These are phyloP conservation scores for Oncorhynchus keta DNA, from an alignment of 2,113 vertebrate species.

Conservation along the genomic window DNA sequence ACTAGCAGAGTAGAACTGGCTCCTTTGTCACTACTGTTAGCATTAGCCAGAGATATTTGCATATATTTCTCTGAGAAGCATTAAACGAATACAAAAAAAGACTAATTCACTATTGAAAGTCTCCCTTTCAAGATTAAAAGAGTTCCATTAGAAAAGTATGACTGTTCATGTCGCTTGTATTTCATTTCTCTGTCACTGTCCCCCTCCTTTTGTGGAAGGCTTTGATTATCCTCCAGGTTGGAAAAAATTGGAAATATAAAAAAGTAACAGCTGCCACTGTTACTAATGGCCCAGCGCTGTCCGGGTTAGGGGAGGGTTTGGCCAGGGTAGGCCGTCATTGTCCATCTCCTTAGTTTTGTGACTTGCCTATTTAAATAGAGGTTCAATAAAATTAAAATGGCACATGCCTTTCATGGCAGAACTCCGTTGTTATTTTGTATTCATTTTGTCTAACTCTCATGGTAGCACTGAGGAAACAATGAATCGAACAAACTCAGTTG, in stretches of 20 bases:
- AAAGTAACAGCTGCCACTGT: slow-evolving; percentile 19
- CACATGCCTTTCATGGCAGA: slow-evolving; percentile 9
- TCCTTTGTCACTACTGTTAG: slow-evolving; percentile 76
- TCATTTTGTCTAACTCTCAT: slow-evolving; percentile 1
- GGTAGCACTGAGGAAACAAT: not conserved
- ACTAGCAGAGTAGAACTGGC: slow-evolving; percentile 53
- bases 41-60: slow-evolving; percentile 81
- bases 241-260: slow-evolving; percentile 18
- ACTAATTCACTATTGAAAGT: slow-evolving; percentile 78
- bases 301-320: no score
- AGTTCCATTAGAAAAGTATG: slow-evolving; percentile 76
- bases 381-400: not conserved
- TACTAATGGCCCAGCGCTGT: slow-evolving; percentile 1
- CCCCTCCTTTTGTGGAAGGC: slow-evolving; percentile 54
- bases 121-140: slow-evolving; percentile 76
- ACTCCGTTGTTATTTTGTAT: not conserved
- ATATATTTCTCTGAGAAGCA: slow-evolving; percentile 76
- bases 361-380: no score
- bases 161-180: slow-evolving; percentile 74
- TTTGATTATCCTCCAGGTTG: slow-evolving; percentile 68
- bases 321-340: no score
- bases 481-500: not conserved
- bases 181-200: slow-evolving; percentile 50
- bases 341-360: no score
- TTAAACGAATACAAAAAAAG: slow-evolving; percentile 72